Percentiles rank a stretch among this genome's conserved stretches.
These are phyloP conservation scores for Cryptus viduatorius DNA, from an alignment of 2,888 invertebrate species.

Conservation along the genomic window DNA sequence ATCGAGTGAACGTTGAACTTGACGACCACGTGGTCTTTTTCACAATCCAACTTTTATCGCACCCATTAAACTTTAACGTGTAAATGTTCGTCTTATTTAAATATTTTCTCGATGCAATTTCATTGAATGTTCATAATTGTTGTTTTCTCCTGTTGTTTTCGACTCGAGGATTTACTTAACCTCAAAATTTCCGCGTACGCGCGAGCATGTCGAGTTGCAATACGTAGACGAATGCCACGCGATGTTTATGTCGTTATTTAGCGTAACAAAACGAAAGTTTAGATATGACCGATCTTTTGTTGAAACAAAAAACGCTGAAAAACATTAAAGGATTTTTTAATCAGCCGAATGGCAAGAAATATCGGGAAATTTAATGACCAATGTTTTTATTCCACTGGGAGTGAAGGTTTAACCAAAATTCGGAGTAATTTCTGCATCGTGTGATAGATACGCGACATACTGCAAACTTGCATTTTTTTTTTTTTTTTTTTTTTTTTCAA, in stretches of 20 bases:
- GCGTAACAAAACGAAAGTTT: background rate
- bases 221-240: background rate
- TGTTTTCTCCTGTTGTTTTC: background rate
- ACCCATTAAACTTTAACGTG: background rate
- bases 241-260: background rate
- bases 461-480: background rate
- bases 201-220: background rate
- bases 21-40: constrained; percentile 35
- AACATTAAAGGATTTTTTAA: background rate
- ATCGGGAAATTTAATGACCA: too few relatives aligned
- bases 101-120: background rate
- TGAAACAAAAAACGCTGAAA: background rate
- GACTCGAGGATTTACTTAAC: constrained; percentile 43
- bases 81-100: background rate
- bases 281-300: background rate
- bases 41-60: background rate
- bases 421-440: too few relatives aligned
- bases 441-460: too few relatives aligned
- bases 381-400: too few relatives aligned
- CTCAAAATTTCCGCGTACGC: constrained; percentile 50
- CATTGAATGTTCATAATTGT: background rate
- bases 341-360: too few relatives aligned
- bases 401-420: too few relatives aligned
- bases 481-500: background rate
- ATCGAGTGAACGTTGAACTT: constrained; percentile 39